A percentile compares a stretch with the other conserved stretches of the same genome.
These are phyloP conservation scores for Agrypnus murinus DNA, from an alignment of 2,888 invertebrate species.

Conservation along the genomic window DNA sequence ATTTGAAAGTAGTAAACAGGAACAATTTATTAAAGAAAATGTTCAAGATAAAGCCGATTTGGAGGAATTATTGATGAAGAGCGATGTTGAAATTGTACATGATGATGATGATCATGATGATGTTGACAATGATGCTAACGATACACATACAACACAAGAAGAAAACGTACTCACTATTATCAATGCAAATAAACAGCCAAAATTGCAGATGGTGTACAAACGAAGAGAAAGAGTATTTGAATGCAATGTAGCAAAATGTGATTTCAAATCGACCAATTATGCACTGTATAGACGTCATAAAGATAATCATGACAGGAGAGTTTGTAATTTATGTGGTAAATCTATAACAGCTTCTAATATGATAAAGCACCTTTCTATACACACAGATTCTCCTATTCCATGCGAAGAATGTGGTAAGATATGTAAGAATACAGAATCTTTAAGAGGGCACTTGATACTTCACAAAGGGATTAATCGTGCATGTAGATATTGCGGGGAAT, in stretches of 20 bases:
- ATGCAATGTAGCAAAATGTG: too few relatives aligned
- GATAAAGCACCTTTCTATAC: constrained; percentile 60
- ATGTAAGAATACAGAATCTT: constrained; percentile 58
- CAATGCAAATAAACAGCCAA: too few relatives aligned
- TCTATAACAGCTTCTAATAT: constrained; percentile 62
- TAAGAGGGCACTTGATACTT: constrained; percentile 61
- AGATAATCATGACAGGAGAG: background rate
- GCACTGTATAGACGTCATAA: background rate
- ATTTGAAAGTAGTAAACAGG: too few relatives aligned
- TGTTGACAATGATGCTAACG: too few relatives aligned
- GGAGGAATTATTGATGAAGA: constrained; percentile 2
- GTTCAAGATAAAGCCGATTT: too few relatives aligned
- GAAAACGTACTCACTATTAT: too few relatives aligned
- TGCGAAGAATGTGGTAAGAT: constrained; percentile 55
- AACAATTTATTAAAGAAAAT: too few relatives aligned
- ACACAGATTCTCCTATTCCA: constrained; percentile 60
- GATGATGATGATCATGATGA: too few relatives aligned
- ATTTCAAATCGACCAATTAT: background rate
- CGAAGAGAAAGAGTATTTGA: too few relatives aligned
- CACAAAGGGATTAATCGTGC: constrained; percentile 60
- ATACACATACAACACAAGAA: too few relatives aligned
- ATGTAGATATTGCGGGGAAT: constrained; percentile 64
- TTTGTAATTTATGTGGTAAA: constrained; percentile 65
- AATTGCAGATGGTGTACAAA: too few relatives aligned
- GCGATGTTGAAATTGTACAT: too few relatives aligned